phyloP scores from a whole-genome alignment of 2,113 vertebrate genomes.

The Varanus salvator region DNA sequence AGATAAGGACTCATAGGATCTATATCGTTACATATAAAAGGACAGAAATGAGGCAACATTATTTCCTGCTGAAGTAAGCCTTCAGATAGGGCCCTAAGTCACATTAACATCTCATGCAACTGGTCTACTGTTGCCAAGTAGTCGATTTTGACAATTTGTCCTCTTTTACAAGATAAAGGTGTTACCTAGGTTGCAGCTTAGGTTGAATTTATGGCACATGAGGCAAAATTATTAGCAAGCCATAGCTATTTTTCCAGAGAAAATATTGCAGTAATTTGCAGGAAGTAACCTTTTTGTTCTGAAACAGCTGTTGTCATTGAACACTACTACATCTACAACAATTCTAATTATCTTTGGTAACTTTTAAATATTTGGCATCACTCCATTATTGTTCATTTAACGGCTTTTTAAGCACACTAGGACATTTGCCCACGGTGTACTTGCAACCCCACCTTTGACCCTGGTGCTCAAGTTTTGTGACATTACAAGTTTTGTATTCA shows the following conservation, averaged over 20 bases:
- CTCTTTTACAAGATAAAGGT: slow-evolving; percentile 59
- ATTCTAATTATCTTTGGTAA: slow-evolving; percentile 86
- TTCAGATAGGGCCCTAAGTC: not conserved
- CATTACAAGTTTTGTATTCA: slow-evolving; percentile 44
- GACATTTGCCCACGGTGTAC: slow-evolving; percentile 81
- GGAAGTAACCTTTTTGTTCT: slow-evolving; percentile 87
- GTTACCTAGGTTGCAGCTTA: slow-evolving; percentile 59
- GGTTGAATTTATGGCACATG: slow-evolving; percentile 71
- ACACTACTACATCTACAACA: slow-evolving; percentile 85
- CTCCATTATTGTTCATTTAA: slow-evolving; percentile 88
- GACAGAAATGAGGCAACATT: slow-evolving; percentile 14
- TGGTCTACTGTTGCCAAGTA: not conserved
- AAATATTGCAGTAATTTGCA: slow-evolving; percentile 83
- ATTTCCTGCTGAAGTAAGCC: slow-evolving; percentile 1
- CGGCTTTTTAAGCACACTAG: slow-evolving; percentile 85
- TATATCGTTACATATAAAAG: not conserved
- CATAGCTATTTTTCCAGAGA: slow-evolving; percentile 81
- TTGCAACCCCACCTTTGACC: slow-evolving; percentile 68
- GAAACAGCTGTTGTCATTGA: slow-evolving; percentile 86
- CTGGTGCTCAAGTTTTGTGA: slow-evolving; percentile 65
- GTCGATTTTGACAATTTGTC: not conserved
- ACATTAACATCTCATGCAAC: not conserved
- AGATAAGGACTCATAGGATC: not conserved
- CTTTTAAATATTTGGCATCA: slow-evolving; percentile 80
- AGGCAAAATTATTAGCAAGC: slow-evolving; percentile 80